Base-by-base conservation (phyloP, 2,797 vertebrate species). In the Gambusia yucatana region DNA sequence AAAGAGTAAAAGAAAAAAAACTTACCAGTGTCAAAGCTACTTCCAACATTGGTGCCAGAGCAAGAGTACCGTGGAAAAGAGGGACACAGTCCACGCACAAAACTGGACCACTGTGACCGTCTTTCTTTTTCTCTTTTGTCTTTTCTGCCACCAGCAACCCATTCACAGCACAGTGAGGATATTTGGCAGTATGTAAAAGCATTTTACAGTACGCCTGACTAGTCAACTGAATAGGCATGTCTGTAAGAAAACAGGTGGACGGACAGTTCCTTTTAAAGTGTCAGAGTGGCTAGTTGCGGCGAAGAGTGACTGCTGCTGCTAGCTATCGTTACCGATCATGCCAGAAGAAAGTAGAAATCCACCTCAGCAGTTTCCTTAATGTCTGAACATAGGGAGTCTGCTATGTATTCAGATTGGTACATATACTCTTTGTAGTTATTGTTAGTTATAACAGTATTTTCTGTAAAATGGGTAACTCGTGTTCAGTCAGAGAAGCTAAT, bases 131-230 rank as follows among this genome's bases (percentile, higher is more conserved):
- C 20, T 96, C 96, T 85, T 96, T 95, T 5, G 93, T 95, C 77
- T 96, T 96, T 88, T 99, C 97, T 3, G 97, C 97, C 87, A 99
- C 97, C 87, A 99, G 93, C 44, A 99, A 82, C 16, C 98, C 98
- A 44, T 98, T 99, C 0, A 99, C 97, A 13, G 98, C 96, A 89
- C 95, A 96, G 86, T 98, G 96, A 0, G 98, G 97, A 85, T 98
- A 98, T 90, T 99, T 99, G 44, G 98, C 97, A 13, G 98, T 95
- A 75, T 99, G 98, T 61, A 99, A 92, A 65, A 99, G 91, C 98
- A 99, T 98, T 88, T 99, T 99, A 86, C 98, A 98, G 90, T 99
- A 99, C 10, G 98, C 97, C 89, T 99, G 98, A 1, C 97, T 99
- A 7, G 97, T 98, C 86, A 99, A 84, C 86, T 97, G 98, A 75